Evolutionary conservation across 1,140 invertebrate species (phyloP), one percentile per base, ranked within the genome.

Genomic region (Lycorma delicatula): DNA sequence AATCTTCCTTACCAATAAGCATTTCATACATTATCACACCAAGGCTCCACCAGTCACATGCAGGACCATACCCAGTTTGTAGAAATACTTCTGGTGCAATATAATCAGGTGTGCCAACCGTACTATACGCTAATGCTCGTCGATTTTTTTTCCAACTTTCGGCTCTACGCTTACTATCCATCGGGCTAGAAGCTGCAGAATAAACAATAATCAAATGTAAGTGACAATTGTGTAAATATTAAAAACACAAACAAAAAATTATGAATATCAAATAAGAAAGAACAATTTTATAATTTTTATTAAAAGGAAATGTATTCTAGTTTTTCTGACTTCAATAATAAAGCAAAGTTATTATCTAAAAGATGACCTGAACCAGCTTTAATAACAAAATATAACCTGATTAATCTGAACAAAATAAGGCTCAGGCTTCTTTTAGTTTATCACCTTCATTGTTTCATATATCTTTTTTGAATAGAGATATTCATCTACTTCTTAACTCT

Each of bases 1-100:
- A n/a, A n/a, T n/a, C 18, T 4, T 54, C 60, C 75, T 69, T 71
- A 86, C 87, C 96, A 76, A 99, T 99, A 54, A 99, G 79, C 97
- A 99, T 99, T 80, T 99, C 97, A 75, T 98, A 99, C 97, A 99
- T 99, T 64, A 99, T 99, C 46, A 99, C 97, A 44, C 97, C 97
- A 44, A 99, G 78, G 52, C 93, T 97, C 97, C 97, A 99, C 91
- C 95, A 99, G 77, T 99, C 97, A 69, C 96, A 98, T 50, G 92
- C 87, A 31, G 91, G 87, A 1, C 89, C 93, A 73, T 99, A 99
- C 54, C 97, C 97, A 23, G 93, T 97, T 76, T 98, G 94, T 65
- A 97, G 82, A 75, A 98, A 91, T 58, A 98, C 94, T 79, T 93
- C 90, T 7, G 97, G 97, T n/a, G 97, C 96, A 68, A 99, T 99